Evolutionary conservation across 2,113 vertebrate genomes (phyloP), one percentile per base, ranked within the genome.

Genomic region (Etheostoma cragini): DNA sequence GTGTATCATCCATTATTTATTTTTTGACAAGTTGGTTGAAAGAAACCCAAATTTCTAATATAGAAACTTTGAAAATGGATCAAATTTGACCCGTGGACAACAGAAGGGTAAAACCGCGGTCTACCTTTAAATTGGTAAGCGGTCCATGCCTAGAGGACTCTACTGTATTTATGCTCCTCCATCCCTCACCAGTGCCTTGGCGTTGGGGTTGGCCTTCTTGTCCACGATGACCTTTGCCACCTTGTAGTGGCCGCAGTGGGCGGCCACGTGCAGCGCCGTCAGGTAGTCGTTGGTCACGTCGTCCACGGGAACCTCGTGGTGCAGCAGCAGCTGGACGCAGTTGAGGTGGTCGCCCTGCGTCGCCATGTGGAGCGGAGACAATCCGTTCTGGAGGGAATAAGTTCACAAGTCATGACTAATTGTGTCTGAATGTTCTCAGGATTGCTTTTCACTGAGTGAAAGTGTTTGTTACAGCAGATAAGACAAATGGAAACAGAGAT

Each of bases 181-280:
- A 7, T 21, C 74, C 22, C 90, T 96, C 87, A 99, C 98, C 97
- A 99, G 94, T 56, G 98, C 98, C 94, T 99, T 99, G 95, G 98
- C 98, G 62, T 99, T 99, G 86, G 98, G 98, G 85, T 99, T 99
- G 21, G 98, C 98, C 89, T 98, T 98, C 94, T 99, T 99, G 92
- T 99, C 98, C 94, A 99, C 93, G 72, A 99, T 97, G 92, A 99
- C 97, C 94, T 99, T 99, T 42, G 98, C 98, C n/a, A 99, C 98
- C 93, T 99, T 99, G 96, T 99, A 99, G 88, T 99, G 98, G 38
- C 98, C 98, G 2, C 98, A 99, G 95, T 99, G 98, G 47, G 98
- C 98, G 0, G 98, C 98, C 1, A 99, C 98, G 0, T 99, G 98
- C 88, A 99, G 95, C 0, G 98, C 97, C 0, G 98, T 99, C 95